A percentile compares a stretch with the other conserved stretches of the same genome.
phyloP scores from a whole-genome alignment of 2,797 vertebrate species.

The Neosilurus hyrtlii region DNA sequence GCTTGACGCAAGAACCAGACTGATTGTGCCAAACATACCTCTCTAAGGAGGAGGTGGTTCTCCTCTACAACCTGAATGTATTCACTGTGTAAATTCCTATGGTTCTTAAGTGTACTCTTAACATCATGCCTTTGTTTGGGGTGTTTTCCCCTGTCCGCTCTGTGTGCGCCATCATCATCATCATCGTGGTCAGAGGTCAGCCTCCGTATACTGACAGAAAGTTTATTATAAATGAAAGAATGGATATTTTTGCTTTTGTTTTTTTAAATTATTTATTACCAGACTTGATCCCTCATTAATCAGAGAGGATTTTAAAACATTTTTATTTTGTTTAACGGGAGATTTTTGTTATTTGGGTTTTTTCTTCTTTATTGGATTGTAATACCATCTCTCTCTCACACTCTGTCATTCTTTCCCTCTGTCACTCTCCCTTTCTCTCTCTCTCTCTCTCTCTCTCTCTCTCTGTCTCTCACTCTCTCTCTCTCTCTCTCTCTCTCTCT shows the following conservation, averaged over 20 bases:
- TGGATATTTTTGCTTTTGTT: background rate
- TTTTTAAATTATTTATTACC: conserved; percentile 51
- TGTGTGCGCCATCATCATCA: background rate
- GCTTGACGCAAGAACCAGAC: conserved; percentile 22
- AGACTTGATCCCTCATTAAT: conserved; percentile 20
- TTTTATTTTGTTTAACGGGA: background rate
- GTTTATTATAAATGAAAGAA: conserved; percentile 19
- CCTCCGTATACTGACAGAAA: background rate
- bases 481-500: background rate
- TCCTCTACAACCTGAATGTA: conserved; percentile 67
- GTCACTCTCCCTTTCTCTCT: background rate
- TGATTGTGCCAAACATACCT: conserved; percentile 67
- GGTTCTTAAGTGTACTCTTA: conserved; percentile 67
- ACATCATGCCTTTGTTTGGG: background rate
- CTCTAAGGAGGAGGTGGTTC: conserved; percentile 58
- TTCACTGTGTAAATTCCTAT: conserved; percentile 65
- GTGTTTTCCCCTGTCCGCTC: background rate
- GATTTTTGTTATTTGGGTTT: background rate
- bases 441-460: background rate
- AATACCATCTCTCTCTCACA: background rate
- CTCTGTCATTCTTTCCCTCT: background rate
- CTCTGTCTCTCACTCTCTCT: no score
- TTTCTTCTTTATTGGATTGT: background rate
- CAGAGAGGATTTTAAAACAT: background rate
- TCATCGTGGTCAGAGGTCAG: background rate